Evolutionary conservation across 2,113 vertebrate species (phyloP), one percentile per base, ranked within the genome.

Genomic region (Phyllostomus discolor): DNA sequence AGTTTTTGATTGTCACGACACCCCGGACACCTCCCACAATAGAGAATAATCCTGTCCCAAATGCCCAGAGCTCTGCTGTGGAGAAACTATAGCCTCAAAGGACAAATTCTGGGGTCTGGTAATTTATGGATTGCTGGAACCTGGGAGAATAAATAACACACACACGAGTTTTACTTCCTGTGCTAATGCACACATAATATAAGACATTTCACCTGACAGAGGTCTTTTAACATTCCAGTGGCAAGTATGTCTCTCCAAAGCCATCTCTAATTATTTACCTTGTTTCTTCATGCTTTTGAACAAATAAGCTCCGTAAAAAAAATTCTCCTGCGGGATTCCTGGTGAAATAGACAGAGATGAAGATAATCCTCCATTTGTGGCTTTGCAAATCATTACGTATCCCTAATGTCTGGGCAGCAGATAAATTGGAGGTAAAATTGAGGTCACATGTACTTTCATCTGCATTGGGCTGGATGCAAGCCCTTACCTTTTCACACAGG

Each of bases 291-390:
- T 84, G 59, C 26, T 67, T n/a, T 69, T 91, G 88, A 83, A 82
- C 19, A 66, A 84, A 86, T 7, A 80, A 5, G 19, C 10, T 16
- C 24, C 46, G 17, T 20, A 93, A 89, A 78, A 94, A 93, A 82
- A n/a, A n/a, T 16, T 80, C 43, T 94, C 15, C 62, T 9, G 0
- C 50, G 2, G 52, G 31, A 78, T 43, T 41, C 31, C 96, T 89
- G 88, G 64, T 95, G 43, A 94, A 97, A 96, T 52, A 79, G 1
- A 33, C 87, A 93, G 82, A 59, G 85, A 88, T 48, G 43, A 83
- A 89, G 52, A 72, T 87, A 76, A 81, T 78, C 79, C 28, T 91
- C 38, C 46, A 46, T 52, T 89, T 76, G 67, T 79, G 52, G 69
- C 69, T 96, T 83, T 95, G 62, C 38, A 90, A 66, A 82, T 94